Evolutionary conservation across 1,140 invertebrate species (phyloP).

Genomic region (Diorhabda carinulata): DNA sequence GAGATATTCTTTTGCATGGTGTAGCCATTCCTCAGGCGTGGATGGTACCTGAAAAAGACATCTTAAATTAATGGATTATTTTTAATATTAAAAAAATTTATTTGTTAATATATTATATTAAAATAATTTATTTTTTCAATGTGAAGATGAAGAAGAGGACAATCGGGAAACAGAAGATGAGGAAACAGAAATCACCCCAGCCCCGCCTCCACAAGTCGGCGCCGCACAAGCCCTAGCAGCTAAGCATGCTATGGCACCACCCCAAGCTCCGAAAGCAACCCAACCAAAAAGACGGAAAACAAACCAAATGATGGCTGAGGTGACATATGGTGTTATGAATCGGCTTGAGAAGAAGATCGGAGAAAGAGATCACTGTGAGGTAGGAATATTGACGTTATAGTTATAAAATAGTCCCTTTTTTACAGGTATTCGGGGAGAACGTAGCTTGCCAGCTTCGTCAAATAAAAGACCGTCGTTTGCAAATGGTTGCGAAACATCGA

Average conservation of each 20-base stretch:
- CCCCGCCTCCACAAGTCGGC: background rate
- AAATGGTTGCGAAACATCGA: no score
- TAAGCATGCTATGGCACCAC: background rate
- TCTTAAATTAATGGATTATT: background rate
- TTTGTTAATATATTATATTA: background rate
- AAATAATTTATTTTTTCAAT: background rate
- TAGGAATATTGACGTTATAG: no score
- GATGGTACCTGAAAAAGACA: background rate
- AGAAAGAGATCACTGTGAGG: no score
- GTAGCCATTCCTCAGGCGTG: background rate
- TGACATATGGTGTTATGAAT: no score
- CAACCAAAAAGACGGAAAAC: no score
- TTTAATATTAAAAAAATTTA: background rate
- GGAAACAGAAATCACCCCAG: background rate
- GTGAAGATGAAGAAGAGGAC: background rate
- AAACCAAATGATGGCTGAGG: constrained; percentile 10
- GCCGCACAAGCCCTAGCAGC: constrained; percentile 1
- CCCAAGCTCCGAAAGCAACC: constrained; percentile 7
- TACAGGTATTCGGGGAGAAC: no score
- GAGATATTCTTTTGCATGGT: background rate
- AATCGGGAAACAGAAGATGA: constrained; percentile 6
- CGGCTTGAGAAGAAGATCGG: no score
- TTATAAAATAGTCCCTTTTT: no score
- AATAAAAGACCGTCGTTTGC: no score
- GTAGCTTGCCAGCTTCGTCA: no score